Percentiles rank a stretch among this genome's conserved stretches.
phyloP scores from a whole-genome alignment of 2,888 invertebrate genomes.

The Proisotoma minuta region DNA sequence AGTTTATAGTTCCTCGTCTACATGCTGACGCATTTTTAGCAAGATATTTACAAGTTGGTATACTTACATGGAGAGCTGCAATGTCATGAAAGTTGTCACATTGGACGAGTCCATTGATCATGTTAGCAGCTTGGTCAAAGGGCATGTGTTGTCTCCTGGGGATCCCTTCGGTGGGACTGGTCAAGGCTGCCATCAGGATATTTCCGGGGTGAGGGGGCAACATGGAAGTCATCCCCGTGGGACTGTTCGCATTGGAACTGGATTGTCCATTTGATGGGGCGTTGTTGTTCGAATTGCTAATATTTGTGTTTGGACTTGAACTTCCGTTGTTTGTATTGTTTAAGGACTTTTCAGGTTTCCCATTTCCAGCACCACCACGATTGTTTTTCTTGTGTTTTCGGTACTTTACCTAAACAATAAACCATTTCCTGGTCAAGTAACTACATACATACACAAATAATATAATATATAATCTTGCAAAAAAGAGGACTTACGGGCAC shows the following conservation, averaged over 20 bases:
- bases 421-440: background rate
- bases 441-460: background rate
- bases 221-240: slow-evolving; percentile 49
- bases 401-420: slow-evolving; percentile 71
- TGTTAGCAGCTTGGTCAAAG: slow-evolving; percentile 75
- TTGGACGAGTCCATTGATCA: slow-evolving; percentile 89
- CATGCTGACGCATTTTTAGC: background rate
- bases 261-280: slow-evolving; percentile 30
- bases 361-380: slow-evolving; percentile 51
- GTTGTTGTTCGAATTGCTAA: slow-evolving; percentile 48
- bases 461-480: background rate
- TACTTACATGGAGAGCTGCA: slow-evolving; percentile 65
- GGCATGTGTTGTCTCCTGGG: slow-evolving; percentile 69
- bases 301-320: slow-evolving; percentile 51
- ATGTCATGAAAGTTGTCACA: slow-evolving; percentile 96
- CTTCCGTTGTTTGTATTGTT: slow-evolving; percentile 51
- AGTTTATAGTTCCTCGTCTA: background rate
- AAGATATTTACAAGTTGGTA: background rate
- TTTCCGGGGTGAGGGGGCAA: slow-evolving; percentile 82
- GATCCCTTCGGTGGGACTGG: slow-evolving; percentile 80
- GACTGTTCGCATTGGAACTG: slow-evolving; percentile 24
- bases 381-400: slow-evolving; percentile 84
- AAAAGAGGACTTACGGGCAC: slow-evolving; percentile 51
- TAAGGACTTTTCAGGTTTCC: slow-evolving; percentile 54
- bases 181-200: slow-evolving; percentile 88